phyloP scores from a whole-genome alignment of 2,797 vertebrate species.

The Chelon auratus region DNA sequence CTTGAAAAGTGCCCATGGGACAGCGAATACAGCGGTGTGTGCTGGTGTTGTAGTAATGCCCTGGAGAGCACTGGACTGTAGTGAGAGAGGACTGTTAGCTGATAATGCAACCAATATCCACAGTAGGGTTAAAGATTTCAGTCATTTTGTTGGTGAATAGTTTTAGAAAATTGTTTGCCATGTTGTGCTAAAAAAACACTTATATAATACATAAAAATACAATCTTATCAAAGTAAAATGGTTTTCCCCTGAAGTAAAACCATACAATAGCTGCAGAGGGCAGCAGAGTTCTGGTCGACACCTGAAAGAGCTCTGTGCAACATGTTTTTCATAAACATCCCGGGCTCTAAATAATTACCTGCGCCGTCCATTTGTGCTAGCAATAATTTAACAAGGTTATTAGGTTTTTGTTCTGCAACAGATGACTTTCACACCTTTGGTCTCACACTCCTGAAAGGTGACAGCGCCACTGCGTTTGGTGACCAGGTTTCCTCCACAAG shows the following conservation, averaged over 20 bases:
- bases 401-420: not conserved
- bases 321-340: conserved; percentile 20
- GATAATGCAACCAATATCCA: not conserved
- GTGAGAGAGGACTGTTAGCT: conserved; percentile 4
- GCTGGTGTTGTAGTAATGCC: conserved; percentile 96
- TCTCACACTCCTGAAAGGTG: conserved; percentile 95
- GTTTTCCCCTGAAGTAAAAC: not conserved
- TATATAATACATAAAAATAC: not conserved
- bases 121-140: not conserved
- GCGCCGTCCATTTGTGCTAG: conserved; percentile 1
- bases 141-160: not conserved
- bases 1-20: conserved; percentile 89
- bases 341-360: conserved; percentile 2
- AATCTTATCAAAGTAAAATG: not conserved
- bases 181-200: not conserved
- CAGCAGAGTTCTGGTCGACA: conserved; percentile 56
- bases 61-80: conserved; percentile 97
- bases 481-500: conserved; percentile 90
- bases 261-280: conserved; percentile 62
- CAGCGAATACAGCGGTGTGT: conserved; percentile 98
- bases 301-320: not conserved
- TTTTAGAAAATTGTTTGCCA: not conserved
- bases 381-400: not conserved
- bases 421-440: conserved; percentile 88
- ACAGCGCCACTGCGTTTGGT: conserved; percentile 87